These are phyloP conservation scores for Callospermophilus lateralis DNA, from an alignment of 2,113 vertebrate species.

Conservation along the genomic window DNA sequence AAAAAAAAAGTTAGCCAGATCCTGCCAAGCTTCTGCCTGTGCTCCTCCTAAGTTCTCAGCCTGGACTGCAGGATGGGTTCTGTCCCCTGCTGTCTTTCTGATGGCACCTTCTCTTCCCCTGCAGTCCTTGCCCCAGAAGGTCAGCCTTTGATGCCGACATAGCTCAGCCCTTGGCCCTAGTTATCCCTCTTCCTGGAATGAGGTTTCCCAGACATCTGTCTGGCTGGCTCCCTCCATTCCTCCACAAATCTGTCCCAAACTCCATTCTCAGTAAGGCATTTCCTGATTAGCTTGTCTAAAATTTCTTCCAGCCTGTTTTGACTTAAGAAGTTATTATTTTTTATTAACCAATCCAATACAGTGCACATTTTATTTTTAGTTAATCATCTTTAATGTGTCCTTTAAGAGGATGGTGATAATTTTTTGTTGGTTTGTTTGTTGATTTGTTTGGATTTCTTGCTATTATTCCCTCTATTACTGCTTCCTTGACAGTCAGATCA, in stretches of 20 bases:
- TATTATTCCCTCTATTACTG: not conserved
- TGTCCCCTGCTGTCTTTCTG: not conserved
- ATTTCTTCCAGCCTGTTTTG: not conserved
- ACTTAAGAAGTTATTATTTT: not conserved
- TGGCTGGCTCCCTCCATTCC: not conserved
- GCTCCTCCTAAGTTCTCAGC: not conserved
- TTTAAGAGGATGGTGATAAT: not conserved
- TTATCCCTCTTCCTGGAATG: not conserved
- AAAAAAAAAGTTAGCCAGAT: not conserved
- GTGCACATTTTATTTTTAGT: not conserved
- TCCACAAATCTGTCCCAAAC: not conserved
- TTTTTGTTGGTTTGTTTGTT: no score
- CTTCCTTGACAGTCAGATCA: not conserved
- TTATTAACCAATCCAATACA: not conserved
- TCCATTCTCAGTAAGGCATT: not conserved
- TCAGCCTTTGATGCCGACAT: not conserved
- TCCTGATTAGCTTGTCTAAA: not conserved
- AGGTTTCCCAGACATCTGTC: not conserved
- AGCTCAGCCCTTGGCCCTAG: not conserved
- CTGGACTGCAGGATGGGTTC: no score
- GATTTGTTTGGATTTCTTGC: not conserved
- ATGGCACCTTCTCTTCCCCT: not conserved
- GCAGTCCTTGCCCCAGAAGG: not conserved
- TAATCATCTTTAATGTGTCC: not conserved
- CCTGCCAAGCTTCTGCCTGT: not conserved